Conservation (phyloP, 2,797 vertebrate genomes). For the Carcharodon carcharias region DNA sequence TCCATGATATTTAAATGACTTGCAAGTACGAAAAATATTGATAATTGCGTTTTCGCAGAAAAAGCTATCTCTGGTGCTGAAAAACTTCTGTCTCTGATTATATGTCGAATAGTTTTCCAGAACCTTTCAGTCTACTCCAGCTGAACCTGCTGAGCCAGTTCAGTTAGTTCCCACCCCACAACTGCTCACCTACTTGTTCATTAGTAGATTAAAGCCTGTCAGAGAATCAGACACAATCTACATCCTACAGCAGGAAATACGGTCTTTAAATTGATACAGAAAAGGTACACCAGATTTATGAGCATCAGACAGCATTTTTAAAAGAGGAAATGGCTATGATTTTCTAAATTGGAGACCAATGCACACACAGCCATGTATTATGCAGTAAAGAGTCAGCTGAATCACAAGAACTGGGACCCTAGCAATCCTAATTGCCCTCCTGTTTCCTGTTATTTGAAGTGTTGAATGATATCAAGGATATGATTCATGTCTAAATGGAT, state of each 20-base stretch:
- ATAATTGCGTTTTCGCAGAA: not conserved
- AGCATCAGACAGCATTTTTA: slow-evolving; percentile 29
- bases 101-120: not conserved
- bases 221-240: slow-evolving; percentile 25
- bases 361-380: slow-evolving; percentile 25
- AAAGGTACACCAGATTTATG: slow-evolving; percentile 30
- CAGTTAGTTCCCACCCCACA: not conserved
- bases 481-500: slow-evolving; percentile 30
- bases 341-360: slow-evolving; percentile 25
- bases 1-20: not conserved
- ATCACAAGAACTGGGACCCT: slow-evolving; percentile 15
- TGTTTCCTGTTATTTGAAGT: slow-evolving; percentile 30
- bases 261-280: slow-evolving; percentile 22
- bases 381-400: slow-evolving; percentile 28
- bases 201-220: slow-evolving; percentile 26
- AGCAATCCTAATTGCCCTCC: slow-evolving; percentile 30
- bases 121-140: not conserved
- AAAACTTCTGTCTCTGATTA: not conserved
- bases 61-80: not conserved
- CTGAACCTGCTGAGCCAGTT: not conserved
- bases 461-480: slow-evolving; percentile 34
- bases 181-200: not conserved
- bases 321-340: slow-evolving; percentile 32
- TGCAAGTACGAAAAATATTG: not conserved
- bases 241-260: slow-evolving; percentile 34